A percentile compares a stretch with the other conserved stretches of the same genome.
Evolutionary conservation across 2,888 invertebrate species (phyloP).

Genomic region (Dryococelus australis): DNA sequence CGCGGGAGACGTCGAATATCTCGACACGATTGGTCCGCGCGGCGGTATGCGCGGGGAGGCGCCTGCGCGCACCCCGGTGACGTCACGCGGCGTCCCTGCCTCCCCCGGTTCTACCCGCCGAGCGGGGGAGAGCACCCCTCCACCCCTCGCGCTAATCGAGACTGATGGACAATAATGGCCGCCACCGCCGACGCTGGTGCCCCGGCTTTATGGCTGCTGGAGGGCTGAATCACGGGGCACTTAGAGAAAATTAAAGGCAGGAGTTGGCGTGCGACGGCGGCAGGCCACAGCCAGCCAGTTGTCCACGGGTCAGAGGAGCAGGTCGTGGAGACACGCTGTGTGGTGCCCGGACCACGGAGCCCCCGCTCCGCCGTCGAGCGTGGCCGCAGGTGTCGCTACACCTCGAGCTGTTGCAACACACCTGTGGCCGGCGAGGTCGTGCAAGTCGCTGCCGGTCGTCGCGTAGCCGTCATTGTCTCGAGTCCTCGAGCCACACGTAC

Average conservation of each 20-base stretch:
- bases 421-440: no score
- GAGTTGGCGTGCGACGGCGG: slow-evolving; percentile 37
- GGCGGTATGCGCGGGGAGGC: background rate
- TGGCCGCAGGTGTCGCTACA: background rate
- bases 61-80: slow-evolving; percentile 50
- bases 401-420: background rate
- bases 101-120: background rate
- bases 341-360: background rate
- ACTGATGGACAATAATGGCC: slow-evolving; percentile 62
- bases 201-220: slow-evolving; percentile 37
- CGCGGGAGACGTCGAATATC: background rate
- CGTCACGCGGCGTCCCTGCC: slow-evolving; percentile 59
- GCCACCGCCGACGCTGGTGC: slow-evolving; percentile 49
- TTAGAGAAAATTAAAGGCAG: slow-evolving; percentile 57
- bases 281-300: slow-evolving; percentile 41
- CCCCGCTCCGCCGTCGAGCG: background rate
- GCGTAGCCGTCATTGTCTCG: no score
- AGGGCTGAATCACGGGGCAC: slow-evolving; percentile 56
- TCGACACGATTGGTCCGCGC: background rate
- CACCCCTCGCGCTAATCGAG: slow-evolving; percentile 56
- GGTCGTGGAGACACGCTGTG: background rate
- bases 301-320: slow-evolving; percentile 21
- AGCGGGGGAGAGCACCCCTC: slow-evolving; percentile 40
- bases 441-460: no score
- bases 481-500: no score